phyloP scores from a whole-genome alignment of 2,888 invertebrate genomes.

The Philopedon plagiatum region DNA sequence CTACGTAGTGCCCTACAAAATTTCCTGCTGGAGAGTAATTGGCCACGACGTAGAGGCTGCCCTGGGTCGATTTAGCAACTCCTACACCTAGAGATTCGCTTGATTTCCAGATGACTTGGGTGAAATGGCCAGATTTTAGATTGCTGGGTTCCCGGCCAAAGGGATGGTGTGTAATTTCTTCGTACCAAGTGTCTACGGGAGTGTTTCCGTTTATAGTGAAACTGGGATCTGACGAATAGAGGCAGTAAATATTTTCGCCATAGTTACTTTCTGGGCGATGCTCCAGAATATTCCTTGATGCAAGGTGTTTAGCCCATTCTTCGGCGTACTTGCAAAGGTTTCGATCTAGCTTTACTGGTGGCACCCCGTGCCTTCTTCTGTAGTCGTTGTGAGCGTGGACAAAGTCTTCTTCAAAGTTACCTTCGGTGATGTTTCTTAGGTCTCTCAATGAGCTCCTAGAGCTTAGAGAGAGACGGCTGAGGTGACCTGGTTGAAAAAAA shows the following conservation, averaged over 20 bases:
- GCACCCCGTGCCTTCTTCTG: conserved; percentile 78
- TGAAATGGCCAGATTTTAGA: conserved; percentile 79
- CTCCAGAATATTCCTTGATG: conserved; percentile 76
- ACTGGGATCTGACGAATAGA: conserved; percentile 81
- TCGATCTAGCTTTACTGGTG: conserved; percentile 76
- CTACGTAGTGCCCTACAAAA: conserved; percentile 80
- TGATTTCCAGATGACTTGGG: conserved; percentile 80
- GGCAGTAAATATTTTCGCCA: conserved; percentile 88
- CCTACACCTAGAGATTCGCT: conserved; percentile 79
- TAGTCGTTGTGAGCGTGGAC: conserved; percentile 83
- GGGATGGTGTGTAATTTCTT: conserved; percentile 75
- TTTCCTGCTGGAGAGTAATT: conserved; percentile 95
- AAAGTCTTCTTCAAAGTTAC: conserved; percentile 78
- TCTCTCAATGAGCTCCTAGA: conserved; percentile 72
- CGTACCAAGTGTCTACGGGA: conserved; percentile 86
- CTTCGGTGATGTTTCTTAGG: conserved; percentile 56
- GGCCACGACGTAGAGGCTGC: conserved; percentile 87
- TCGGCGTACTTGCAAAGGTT: conserved; percentile 78
- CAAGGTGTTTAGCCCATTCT: conserved; percentile 81
- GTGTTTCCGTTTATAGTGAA: conserved; percentile 77
- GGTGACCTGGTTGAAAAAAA: conserved; percentile 9
- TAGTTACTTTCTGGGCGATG: conserved; percentile 84
- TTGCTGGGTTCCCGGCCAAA: conserved; percentile 77
- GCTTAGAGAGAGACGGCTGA: conserved; percentile 39
- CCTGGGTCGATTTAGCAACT: conserved; percentile 78